Conservation (phyloP, 2,888 invertebrate species). For the Stenichneumon culpator region DNA sequence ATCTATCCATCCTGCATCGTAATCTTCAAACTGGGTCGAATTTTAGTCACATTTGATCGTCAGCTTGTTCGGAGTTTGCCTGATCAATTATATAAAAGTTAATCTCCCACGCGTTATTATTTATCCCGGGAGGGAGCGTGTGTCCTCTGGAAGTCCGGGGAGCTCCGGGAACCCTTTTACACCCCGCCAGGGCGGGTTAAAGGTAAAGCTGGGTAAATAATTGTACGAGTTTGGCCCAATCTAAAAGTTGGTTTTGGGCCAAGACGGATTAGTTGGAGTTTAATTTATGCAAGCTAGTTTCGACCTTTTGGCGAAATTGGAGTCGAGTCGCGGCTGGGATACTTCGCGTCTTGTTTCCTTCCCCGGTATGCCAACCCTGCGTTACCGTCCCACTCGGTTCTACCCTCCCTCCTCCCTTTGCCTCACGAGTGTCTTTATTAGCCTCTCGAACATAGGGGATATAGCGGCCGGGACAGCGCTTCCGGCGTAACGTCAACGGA, state of each 20-base stretch:
- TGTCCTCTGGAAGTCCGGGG: neutral
- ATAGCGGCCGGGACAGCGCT: conserved; percentile 32
- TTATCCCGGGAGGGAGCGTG: neutral
- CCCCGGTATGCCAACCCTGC: neutral
- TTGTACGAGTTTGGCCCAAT: conserved; percentile 76
- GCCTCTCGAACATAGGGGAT: conserved; percentile 42
- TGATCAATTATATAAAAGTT: neutral
- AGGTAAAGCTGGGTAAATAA: conserved; percentile 70
- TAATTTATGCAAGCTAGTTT: conserved; percentile 76
- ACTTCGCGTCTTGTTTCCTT: conserved; percentile 38
- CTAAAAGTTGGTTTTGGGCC: conserved; percentile 76
- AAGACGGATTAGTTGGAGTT: conserved; percentile 77
- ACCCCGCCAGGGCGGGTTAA: neutral
- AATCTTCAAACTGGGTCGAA: no score
- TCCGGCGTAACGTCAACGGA: conserved; percentile 40
- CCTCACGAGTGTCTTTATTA: conserved; percentile 60
- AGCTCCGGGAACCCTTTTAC: neutral
- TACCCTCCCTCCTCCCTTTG: conserved; percentile 31
- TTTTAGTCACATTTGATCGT: neutral
- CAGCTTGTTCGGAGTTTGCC: neutral
- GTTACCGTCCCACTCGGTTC: conserved; percentile 27
- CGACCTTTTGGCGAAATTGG: conserved; percentile 68
- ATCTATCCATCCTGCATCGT: no score
- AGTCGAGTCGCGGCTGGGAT: conserved; percentile 54
- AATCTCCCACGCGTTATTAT: neutral